Evolutionary conservation across 2,113 vertebrate species (phyloP), one percentile per base, ranked within the genome.

Genomic region (Mirounga angustirostris): DNA sequence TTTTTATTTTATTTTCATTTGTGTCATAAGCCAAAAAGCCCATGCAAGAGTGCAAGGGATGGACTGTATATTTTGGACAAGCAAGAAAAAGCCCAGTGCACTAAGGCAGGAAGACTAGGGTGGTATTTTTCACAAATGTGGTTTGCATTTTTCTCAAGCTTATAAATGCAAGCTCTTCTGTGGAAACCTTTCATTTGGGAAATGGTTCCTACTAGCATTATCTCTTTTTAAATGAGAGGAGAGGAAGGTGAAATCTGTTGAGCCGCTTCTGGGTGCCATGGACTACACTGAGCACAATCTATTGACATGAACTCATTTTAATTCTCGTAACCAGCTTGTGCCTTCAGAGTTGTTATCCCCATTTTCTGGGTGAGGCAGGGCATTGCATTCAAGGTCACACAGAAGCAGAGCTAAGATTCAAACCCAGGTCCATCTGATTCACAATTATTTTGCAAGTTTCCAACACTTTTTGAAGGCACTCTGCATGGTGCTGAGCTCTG

Each of bases 21-120:
- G 95, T 89, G 96, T 97, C 98, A 95, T 71, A 97, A 96, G 96
- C 94, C 97, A 97, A 91, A 96, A 81, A 95, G 88, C 82, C 96
- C 79, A 91, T 56, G 92, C 40, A 73, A 21, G 33, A 87, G 92
- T 54, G 33, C 91, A 93, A 91, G 56, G 91, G 93, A 97, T 80
- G 50, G 90, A 79, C 92, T 1, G 28, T 97, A 50, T 5, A 0
- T 92, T 98, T 97, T 94, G 94, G 81, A 83, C 95, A 97, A 95
- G 74, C 87, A 81, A 97, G 94, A 88, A 87, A 97, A 97, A 98
- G 43, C 28, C 15, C 26, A 65, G 30, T 43, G 56, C 52, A 14
- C 73, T 73, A 69, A 97, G 97, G 82, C 69, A 97, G 58, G 85
- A 80, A 84, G 86, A 21, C 30, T 73, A 82, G 84, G 63, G 4